Base-by-base conservation (phyloP, 2,113 vertebrate species). In the Alethe castanea region DNA sequence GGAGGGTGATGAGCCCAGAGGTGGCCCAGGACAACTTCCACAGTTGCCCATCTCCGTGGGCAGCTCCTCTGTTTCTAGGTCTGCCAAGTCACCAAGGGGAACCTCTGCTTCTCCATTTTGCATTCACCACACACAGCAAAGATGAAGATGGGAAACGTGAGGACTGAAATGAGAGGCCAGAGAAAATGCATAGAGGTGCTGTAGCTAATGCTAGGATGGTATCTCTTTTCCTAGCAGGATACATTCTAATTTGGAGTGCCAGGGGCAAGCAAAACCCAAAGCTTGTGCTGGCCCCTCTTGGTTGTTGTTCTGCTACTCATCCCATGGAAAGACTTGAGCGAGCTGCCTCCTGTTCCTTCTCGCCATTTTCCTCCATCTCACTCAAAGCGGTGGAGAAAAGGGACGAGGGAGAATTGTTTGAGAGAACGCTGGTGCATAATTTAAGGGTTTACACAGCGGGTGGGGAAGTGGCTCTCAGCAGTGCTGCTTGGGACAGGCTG, bases 251-350 rank as follows among this genome's bases (percentile, higher is more conserved):
- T 76, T 31, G 12, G 79, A 95, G 64, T 80, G 5, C 29, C 10
- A 6, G 59, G 47, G 76, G 11, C 16, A 4, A 65, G 8, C 7
- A 28, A 62, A 69, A 48, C 54, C 62, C 67, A 13, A 10, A 69
- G 9, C 9, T 44, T 22, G 17, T 48, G 50, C 59, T 31, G 15
- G 47, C 33, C 38, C 62, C 38, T 57, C 80, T 25, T 2, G 1
- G 40, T 14, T 64, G 26, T 22, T 36, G 38, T n/a, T 59, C 40
- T 5, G 5, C 44, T 4, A 0, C n/a, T 67, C 45, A 7, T 72
- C 78, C 81, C 74, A 0, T 0, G 70, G 66, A 74, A 72, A 12
- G 44, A 9, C 48, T 52, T 0, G 0, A 81, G 53, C 1, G 0
- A 84, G 28, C 29, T 0, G 0, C 40, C 44, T 69, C 69, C 77